Evolutionary conservation across 2,888 invertebrate genomes (phyloP).

Genomic region (Microchrysa polita): DNA sequence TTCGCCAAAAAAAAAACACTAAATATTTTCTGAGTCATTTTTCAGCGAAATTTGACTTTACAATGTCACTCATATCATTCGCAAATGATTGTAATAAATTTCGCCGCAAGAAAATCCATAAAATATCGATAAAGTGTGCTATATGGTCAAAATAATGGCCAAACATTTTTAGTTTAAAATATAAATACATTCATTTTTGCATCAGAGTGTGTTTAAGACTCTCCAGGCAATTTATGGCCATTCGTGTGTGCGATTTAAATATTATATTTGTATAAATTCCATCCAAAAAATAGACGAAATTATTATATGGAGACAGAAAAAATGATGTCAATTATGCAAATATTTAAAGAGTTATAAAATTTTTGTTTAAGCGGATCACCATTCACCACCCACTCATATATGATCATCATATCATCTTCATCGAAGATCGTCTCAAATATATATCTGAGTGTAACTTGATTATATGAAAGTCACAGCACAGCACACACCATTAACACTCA

Average conservation of each 20-base stretch:
- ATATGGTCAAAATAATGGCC: background rate
- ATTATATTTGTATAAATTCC: no score
- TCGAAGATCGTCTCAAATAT: slow-evolving; percentile 1
- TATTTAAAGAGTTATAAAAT: slow-evolving; percentile 30
- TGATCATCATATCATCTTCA: no score
- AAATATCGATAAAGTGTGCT: background rate
- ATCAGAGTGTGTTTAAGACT: slow-evolving; percentile 41
- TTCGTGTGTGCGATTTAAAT: background rate
- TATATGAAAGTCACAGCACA: background rate
- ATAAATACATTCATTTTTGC: slow-evolving; percentile 22
- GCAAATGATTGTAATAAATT: slow-evolving; percentile 33
- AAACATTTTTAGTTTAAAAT: background rate
- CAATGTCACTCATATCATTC: slow-evolving; percentile 2
- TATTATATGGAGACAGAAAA: background rate
- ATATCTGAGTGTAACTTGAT: no score
- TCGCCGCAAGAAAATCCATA: background rate
- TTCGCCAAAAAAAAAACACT: slow-evolving; percentile 2
- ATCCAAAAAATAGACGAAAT: no score
- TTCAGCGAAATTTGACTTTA: background rate
- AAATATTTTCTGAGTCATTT: slow-evolving; percentile 15
- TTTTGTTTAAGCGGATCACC: slow-evolving; percentile 36
- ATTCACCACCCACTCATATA: slow-evolving; percentile 40
- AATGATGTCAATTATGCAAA: slow-evolving; percentile 43
- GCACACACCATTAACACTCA: background rate
- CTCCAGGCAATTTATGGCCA: slow-evolving; percentile 25